Base-by-base conservation (phyloP, 1,140 invertebrate genomes). In the Zaprionus taronus region DNA sequence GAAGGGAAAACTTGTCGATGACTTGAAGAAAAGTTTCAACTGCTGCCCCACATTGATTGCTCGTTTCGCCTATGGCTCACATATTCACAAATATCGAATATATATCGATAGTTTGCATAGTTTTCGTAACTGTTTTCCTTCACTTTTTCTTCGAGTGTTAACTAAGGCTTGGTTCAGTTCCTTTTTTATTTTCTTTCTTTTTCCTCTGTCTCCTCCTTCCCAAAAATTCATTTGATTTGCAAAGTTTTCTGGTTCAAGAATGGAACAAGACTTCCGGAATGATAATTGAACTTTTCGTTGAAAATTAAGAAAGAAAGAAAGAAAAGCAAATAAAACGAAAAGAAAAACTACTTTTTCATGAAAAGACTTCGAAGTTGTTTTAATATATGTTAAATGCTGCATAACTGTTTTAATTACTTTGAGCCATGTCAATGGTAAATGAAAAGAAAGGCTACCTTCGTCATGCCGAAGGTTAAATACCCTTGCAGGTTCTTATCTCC, bases 21-120 rank as follows among this genome's bases (percentile, higher is more conserved):
- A 62, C 61, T 77, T 60, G 60, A 61, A 9, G 28, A 57, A 47
- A 68, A 79, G 65, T 70, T 78, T 81, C 38, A 28, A 38, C 49
- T 49, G 6, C 36, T 9, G 41, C 12, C 20, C 38, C 72, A 38
- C 61, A 65, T 51, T 56, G 24, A 72, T 66, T 77, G 78, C 53
- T 53, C 20, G 20, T 26, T 41, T 22, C 22, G 38, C 38, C 34
- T 34, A n/a, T 31, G 14, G 24, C 26, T 31, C 26, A 64, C 44
- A 70, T 49, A 63, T 44, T 15, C 26, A 56, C 36, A 49, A 14
- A 34, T 36, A 60, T 47, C n/a, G 41, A 17, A 47, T 47, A n/a
- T 47, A 38, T 12, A 72, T 69, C 34, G 55, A 56, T 64, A 64
- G 63, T 64, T 78, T 57, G 53, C 49, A 78, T 56, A 73, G 64